These are phyloP conservation scores for Crocallis elinguaria DNA, from an alignment of 2,888 invertebrate genomes.

Conservation along the genomic window DNA sequence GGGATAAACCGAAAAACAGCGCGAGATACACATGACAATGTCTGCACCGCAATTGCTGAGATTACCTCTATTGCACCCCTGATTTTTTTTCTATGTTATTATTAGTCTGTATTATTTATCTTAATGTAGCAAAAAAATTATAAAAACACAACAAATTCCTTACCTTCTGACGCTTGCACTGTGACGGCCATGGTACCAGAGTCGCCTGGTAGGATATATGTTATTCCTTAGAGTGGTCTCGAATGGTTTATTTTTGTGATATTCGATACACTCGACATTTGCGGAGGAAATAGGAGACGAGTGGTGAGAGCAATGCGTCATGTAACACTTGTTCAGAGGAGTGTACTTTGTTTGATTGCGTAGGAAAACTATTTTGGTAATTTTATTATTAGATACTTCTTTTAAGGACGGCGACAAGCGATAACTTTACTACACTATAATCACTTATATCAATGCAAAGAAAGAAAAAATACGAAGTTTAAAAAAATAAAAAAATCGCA, in stretches of 20 bases:
- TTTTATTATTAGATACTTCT: not conserved
- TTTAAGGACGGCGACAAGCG: too few species aligned
- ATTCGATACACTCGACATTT: not conserved
- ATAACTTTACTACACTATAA: too few species aligned
- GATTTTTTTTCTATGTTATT: too few species aligned
- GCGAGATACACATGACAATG: too few species aligned
- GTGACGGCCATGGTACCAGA: not conserved
- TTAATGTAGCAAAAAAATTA: too few species aligned
- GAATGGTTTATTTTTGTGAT: not conserved
- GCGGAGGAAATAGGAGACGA: not conserved
- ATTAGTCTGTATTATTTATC: too few species aligned
- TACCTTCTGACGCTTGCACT: not conserved
- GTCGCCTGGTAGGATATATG: not conserved
- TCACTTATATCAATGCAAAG: too few species aligned
- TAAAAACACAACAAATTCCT: not conserved
- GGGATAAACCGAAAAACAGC: too few species aligned
- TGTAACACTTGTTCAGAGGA: not conserved
- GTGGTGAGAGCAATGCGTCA: not conserved
- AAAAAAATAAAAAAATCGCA: too few species aligned
- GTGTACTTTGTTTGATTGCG: not conserved
- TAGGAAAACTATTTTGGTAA: not conserved
- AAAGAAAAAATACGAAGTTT: too few species aligned
- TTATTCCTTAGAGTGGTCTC: conserved; percentile 10
- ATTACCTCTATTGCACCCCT: too few species aligned
- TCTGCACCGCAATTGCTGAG: too few species aligned